Percentiles rank a stretch among this genome's conserved stretches.
phyloP scores from a whole-genome alignment of 2,113 vertebrate species.

The Entomyzon cyanotis region DNA sequence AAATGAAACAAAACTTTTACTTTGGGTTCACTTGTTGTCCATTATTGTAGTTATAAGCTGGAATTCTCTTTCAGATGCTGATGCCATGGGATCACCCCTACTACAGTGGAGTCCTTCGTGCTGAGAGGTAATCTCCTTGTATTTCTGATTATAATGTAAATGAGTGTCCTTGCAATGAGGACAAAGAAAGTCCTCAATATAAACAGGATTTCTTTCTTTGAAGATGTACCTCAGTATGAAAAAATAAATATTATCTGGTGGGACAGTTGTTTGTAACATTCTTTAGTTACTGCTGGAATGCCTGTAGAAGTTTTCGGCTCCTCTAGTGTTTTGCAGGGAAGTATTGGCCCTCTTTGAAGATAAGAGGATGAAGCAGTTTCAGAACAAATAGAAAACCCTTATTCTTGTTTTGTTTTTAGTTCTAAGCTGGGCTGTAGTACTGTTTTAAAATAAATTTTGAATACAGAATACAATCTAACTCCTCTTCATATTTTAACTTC shows the following conservation, averaged over 20 bases:
- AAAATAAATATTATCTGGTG: not conserved
- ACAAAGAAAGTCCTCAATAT: not conserved
- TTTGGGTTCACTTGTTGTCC: not conserved
- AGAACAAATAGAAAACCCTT: not conserved
- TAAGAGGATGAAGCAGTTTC: not conserved
- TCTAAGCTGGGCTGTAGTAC: not conserved
- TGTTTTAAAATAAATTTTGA: not conserved
- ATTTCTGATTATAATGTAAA: constrained; percentile 39
- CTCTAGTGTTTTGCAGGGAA: not conserved
- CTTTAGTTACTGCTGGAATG: not conserved
- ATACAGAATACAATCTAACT: not conserved
- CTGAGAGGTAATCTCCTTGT: constrained; percentile 85
- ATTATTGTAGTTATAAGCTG: not conserved
- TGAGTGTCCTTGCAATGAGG: not conserved
- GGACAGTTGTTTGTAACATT: not conserved
- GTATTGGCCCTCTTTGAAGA: not conserved
- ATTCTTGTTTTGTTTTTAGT: not conserved
- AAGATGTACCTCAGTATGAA: not conserved
- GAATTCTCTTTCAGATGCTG: constrained; percentile 79
- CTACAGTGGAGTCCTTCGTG: constrained; percentile 90
- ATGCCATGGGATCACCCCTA: constrained; percentile 98
- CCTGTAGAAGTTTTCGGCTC: not conserved
- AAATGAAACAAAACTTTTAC: not conserved
- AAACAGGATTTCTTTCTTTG: constrained; percentile 23
- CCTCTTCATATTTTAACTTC: not conserved